Evolutionary conservation across 2,113 vertebrate genomes (phyloP).

Genomic region (Diadophis punctatus): DNA sequence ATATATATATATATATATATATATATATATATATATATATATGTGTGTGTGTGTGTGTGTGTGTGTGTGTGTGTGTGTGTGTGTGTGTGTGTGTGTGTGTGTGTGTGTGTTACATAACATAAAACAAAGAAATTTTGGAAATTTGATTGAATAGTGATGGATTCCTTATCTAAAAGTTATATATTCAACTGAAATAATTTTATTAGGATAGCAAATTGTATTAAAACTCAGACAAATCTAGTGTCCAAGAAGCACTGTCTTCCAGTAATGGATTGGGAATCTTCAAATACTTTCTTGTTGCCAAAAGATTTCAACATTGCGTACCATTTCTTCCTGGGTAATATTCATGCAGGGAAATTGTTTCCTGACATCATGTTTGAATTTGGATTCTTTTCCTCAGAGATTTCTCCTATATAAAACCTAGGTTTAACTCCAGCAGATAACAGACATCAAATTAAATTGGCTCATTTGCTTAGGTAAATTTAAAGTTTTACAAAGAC

Average conservation of each 20-base stretch:
- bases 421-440: background rate
- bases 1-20: too few species aligned
- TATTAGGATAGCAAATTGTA: background rate
- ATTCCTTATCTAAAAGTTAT: background rate
- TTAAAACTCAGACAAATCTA: background rate
- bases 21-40: too few species aligned
- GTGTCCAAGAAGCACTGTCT: background rate
- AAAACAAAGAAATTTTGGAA: background rate
- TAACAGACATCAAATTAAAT: conserved; percentile 4
- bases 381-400: background rate
- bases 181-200: background rate
- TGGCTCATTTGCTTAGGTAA: background rate
- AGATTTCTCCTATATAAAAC: background rate
- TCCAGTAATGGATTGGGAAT: background rate
- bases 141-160: background rate
- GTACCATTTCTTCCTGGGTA: background rate
- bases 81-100: too few species aligned
- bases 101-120: background rate
- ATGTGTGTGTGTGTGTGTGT: too few species aligned
- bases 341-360: background rate
- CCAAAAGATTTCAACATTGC: background rate
- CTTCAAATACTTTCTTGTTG: background rate
- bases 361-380: background rate
- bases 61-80: too few species aligned
- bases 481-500: background rate